Conservation (phyloP, 2,113 vertebrate species). For the Clarias magur region DNA sequence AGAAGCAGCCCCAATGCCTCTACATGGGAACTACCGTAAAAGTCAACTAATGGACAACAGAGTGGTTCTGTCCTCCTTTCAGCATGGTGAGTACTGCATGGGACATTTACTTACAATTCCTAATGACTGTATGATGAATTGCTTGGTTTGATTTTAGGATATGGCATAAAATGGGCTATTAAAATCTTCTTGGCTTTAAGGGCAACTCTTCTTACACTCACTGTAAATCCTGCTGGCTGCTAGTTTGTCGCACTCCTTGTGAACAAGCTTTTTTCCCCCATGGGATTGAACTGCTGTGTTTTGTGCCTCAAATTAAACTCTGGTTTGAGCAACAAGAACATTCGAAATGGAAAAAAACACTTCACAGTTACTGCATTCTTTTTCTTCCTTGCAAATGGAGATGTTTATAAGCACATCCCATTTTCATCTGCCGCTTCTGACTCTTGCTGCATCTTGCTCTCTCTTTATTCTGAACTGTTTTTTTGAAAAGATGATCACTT, state of each 20-base stretch:
- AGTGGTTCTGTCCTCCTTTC: conserved; percentile 84
- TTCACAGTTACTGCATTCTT: conserved; percentile 48
- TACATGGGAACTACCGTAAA: conserved; percentile 83
- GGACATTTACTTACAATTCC: conserved; percentile 29
- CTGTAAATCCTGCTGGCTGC: conserved; percentile 12
- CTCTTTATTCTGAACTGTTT: not conserved
- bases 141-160: conserved; percentile 33
- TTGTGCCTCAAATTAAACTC: conserved; percentile 45
- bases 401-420: not conserved
- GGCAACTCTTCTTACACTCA: not conserved
- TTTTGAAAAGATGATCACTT: not conserved
- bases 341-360: conserved; percentile 29
- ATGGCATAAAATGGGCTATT: conserved; percentile 29
- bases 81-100: conserved; percentile 75
- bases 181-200: conserved; percentile 44
- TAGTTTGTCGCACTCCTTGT: conserved; percentile 40
- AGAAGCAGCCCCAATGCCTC: conserved; percentile 72
- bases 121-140: conserved; percentile 18
- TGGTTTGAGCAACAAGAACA: conserved; percentile 38
- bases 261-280: conserved; percentile 40
- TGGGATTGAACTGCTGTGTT: conserved; percentile 19
- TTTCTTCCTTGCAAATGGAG: conserved; percentile 42
- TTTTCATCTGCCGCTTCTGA: conserved; percentile 6
- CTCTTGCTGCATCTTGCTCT: conserved; percentile 21
- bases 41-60: conserved; percentile 79